Evolutionary conservation across 1,140 invertebrate genomes (phyloP).

Genomic region (Lineus longissimus): DNA sequence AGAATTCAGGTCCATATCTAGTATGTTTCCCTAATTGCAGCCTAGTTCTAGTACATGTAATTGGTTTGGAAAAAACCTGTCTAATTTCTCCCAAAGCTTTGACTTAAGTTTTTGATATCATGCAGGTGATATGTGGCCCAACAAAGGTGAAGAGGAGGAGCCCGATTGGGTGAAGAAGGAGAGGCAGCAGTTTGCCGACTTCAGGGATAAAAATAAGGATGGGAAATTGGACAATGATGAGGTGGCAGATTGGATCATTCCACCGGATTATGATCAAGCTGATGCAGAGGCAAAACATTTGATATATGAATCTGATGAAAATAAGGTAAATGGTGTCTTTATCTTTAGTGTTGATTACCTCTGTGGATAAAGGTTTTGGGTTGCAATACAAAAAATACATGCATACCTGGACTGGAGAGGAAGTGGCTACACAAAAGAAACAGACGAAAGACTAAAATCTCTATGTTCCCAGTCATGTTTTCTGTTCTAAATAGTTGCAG

Average conservation of each 20-base stretch:
- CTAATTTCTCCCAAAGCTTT: too few relatives aligned
- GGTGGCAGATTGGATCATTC: slow-evolving; percentile 87
- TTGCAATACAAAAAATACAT: too few relatives aligned
- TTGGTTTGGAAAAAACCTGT: too few relatives aligned
- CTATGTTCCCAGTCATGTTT: too few relatives aligned
- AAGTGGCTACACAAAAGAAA: too few relatives aligned
- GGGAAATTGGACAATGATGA: slow-evolving; percentile 85
- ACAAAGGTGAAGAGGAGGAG: slow-evolving; percentile 67
- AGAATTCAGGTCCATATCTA: too few relatives aligned
- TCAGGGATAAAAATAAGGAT: slow-evolving; percentile 79
- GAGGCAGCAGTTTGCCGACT: slow-evolving; percentile 77
- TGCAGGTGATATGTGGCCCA: slow-evolving; percentile 76
- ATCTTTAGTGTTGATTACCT: slow-evolving; percentile 15
- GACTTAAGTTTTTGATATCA: neutral
- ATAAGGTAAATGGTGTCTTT: slow-evolving; percentile 67
- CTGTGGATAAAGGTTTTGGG: slow-evolving; percentile 33
- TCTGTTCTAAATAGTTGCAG: too few relatives aligned
- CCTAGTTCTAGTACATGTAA: too few relatives aligned
- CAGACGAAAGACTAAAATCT: too few relatives aligned
- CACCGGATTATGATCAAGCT: slow-evolving; percentile 93
- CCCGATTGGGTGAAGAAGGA: slow-evolving; percentile 96
- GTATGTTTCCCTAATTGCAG: too few relatives aligned
- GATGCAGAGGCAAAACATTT: slow-evolving; percentile 93
- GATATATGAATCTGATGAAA: slow-evolving; percentile 86
- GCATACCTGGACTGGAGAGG: too few relatives aligned